Conservation (phyloP, 2,797 vertebrate species). For the Anniella stebbinsi region DNA sequence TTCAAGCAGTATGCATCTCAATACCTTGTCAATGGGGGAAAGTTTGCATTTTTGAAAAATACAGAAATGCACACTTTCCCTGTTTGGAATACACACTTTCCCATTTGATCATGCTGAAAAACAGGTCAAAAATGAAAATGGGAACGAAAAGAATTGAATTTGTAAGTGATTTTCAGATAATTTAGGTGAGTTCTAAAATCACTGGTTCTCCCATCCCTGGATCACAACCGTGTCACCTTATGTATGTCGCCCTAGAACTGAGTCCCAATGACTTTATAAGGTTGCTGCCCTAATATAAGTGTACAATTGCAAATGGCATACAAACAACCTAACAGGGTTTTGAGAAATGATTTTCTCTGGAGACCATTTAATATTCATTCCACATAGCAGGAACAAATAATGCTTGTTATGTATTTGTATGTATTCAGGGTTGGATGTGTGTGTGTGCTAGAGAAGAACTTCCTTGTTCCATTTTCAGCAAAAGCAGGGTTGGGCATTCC, state of each 20-base stretch:
- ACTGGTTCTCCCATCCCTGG: too few species aligned
- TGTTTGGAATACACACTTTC: too few species aligned
- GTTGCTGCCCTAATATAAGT: neutral
- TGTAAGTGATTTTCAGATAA: too few species aligned
- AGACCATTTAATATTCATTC: constrained; percentile 9
- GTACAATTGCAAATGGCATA: neutral
- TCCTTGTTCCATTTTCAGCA: constrained; percentile 19
- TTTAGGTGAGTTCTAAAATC: too few species aligned
- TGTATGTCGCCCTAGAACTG: neutral
- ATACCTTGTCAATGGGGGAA: too few species aligned
- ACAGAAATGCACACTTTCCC: too few species aligned
- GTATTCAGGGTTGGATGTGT: constrained; percentile 7
- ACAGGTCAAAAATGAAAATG: too few species aligned
- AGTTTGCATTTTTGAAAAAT: too few species aligned
- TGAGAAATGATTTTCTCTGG: constrained; percentile 52
- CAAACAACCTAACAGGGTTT: constrained; percentile 54
- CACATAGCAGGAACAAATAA: constrained; percentile 47
- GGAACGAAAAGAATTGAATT: too few species aligned
- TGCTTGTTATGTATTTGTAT: constrained; percentile 63
- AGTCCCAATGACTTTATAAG: neutral
- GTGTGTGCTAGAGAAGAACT: neutral
- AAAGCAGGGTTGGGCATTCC: neutral
- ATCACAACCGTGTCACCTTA: neutral
- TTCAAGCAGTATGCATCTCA: too few species aligned
- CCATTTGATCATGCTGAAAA: too few species aligned